Conservation (phyloP, 2,113 vertebrate genomes). For the Oxyruncus cristatus region DNA sequence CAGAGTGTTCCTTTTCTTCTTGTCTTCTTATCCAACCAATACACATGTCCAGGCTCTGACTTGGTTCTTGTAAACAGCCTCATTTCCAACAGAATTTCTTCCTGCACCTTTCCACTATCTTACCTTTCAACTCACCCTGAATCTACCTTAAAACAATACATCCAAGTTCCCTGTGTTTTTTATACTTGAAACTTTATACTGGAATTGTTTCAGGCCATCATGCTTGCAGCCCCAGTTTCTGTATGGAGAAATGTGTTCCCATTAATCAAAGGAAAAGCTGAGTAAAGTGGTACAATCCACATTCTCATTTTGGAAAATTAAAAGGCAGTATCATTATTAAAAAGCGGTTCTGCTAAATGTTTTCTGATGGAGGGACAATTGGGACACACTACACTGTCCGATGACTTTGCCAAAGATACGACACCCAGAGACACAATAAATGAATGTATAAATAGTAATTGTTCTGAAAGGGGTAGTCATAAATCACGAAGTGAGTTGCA, state of each 20-base stretch:
- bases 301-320: conserved; percentile 72
- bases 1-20: neutral
- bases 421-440: conserved; percentile 69
- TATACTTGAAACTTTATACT: conserved; percentile 54
- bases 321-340: conserved; percentile 73
- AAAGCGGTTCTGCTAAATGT: conserved; percentile 70
- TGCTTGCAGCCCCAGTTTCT: conserved; percentile 20
- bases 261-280: conserved; percentile 77
- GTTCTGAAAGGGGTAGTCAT: conserved; percentile 72
- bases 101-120: conserved; percentile 38
- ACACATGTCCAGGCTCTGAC: neutral
- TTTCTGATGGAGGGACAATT: conserved; percentile 73
- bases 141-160: conserved; percentile 56
- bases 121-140: conserved; percentile 57
- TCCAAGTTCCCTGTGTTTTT: conserved; percentile 1
- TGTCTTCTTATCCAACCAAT: conserved; percentile 17
- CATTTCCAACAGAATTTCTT: conserved; percentile 2
- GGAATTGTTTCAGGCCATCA: conserved; percentile 64
- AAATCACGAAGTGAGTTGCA: conserved; percentile 71
- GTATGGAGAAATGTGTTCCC: conserved; percentile 40
- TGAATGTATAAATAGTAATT: conserved; percentile 75
- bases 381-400: conserved; percentile 54
- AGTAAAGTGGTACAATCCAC: conserved; percentile 68
- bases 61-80: neutral
- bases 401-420: conserved; percentile 74